Base-by-base conservation (phyloP, 2,113 vertebrate genomes). In the Toxostoma redivivum region DNA sequence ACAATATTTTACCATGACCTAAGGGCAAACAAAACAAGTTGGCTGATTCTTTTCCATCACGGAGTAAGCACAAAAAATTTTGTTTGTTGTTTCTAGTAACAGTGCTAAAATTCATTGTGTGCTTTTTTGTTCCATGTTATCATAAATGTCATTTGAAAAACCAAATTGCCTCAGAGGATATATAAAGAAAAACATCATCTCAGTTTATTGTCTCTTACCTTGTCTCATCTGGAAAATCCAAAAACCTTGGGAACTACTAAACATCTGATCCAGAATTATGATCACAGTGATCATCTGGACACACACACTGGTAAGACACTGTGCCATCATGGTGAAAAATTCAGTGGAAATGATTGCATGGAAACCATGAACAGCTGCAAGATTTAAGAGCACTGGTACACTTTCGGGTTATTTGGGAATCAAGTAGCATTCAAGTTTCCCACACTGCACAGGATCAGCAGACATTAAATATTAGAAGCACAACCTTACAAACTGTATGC, bases 91-190 rank as follows among this genome's bases (percentile, higher is more conserved):
- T 97, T 96, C 74, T 94, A 92, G 79, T 66, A 86, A 90, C 56
- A 86, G 37, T 38, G 12, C 45, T 96, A 72, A 72, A 96, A 95
- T 92, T 95, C 47, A 82, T 88, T 25, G 7, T 85, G n/a, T 89
- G 73, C 86, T 94, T 97, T 92, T 87, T 70, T 85, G 67, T 93
- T 87, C 81, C 62, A 17, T 86, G 81, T 60, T 91, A 33, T 58
- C 24, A 42, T 57, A 96, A 96, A 96, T 47, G 71, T 42, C 54
- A 94, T 93, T 96, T 97, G 74, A 93, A 97, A 96, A 95, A 92
- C 70, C 48, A 92, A 95, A 97, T 84, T 92, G 57, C 74, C 72
- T 96, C 87, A 44, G 35, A 81, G 35, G 31, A 66, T 93, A 64
- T 53, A 80, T 80, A 76, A 95, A 89, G 70, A 84, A 69, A 33